Evolutionary conservation across 2,113 vertebrate genomes (phyloP).

Genomic region (Lophotis ruficrista): DNA sequence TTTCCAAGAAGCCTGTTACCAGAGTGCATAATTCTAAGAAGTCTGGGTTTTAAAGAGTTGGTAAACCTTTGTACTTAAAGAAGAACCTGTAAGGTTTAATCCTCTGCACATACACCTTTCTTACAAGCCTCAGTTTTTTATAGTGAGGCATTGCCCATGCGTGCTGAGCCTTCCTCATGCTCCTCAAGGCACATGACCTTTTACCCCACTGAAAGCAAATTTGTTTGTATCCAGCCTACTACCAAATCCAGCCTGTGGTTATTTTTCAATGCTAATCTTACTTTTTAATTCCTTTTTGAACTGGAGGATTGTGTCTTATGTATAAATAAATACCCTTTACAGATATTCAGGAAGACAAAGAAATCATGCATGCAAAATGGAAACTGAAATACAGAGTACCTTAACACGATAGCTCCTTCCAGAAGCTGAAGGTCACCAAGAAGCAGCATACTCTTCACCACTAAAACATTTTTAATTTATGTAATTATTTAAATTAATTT

Average conservation of each 20-base stretch:
- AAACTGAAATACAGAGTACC: not conserved
- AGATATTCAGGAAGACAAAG: not conserved
- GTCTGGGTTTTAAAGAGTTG: not conserved
- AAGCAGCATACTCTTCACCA: not conserved
- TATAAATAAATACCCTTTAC: not conserved
- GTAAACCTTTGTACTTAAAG: not conserved
- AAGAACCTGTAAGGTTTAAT: not conserved
- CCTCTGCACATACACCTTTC: not conserved
- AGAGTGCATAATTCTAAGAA: not conserved
- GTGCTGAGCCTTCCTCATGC: not conserved
- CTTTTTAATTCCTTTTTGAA: not conserved
- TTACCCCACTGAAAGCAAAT: not conserved
- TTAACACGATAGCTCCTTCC: not conserved
- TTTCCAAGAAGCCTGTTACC: not conserved
- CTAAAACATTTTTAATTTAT: not conserved
- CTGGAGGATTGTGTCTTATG: not conserved
- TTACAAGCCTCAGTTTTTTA: not conserved
- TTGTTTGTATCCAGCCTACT: not conserved
- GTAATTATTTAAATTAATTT: not conserved
- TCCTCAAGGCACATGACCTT: not conserved
- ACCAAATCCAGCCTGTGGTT: not conserved
- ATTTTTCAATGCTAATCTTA: not conserved
- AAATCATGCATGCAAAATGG: not conserved
- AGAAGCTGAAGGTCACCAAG: not conserved
- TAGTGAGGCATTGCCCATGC: not conserved